Percentiles rank a stretch among this genome's conserved stretches.
These are phyloP conservation scores for Colinus virginianus DNA, from an alignment of 2,113 vertebrate genomes.

Conservation along the genomic window DNA sequence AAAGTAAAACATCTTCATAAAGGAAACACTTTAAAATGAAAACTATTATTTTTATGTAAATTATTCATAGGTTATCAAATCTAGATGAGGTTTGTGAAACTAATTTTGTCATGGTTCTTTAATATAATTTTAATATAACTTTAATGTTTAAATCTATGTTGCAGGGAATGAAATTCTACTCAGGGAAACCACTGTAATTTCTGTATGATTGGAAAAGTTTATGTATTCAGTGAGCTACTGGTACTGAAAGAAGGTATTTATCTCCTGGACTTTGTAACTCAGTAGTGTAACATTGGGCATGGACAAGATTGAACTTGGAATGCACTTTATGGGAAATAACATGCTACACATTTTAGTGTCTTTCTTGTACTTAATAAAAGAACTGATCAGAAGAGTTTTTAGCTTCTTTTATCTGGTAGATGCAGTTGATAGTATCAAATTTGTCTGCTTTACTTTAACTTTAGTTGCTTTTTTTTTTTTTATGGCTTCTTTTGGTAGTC, in stretches of 20 bases:
- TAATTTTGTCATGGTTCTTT: slow-evolving; percentile 56
- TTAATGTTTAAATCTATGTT: slow-evolving; percentile 63
- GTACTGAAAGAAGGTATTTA: not conserved
- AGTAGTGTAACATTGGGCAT: not conserved
- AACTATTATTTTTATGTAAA: slow-evolving; percentile 51
- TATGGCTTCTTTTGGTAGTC: not conserved
- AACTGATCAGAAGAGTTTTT: not conserved
- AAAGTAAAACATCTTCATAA: not conserved
- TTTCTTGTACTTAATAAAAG: not conserved
- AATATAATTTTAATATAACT: slow-evolving; percentile 52
- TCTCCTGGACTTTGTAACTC: not conserved
- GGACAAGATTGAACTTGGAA: not conserved
- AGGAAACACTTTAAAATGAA: slow-evolving; percentile 33
- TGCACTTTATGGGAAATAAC: not conserved
- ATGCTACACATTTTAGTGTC: not conserved
- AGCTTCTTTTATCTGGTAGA: not conserved
- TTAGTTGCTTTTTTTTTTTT: not conserved
- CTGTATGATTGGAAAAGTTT: slow-evolving; percentile 48
- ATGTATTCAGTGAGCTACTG: not conserved
- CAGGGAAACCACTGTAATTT: slow-evolving; percentile 31
- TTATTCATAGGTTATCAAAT: slow-evolving; percentile 59
- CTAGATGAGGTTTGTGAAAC: slow-evolving; percentile 37
- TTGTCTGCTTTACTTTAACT: not conserved
- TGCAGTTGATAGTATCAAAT: not conserved
- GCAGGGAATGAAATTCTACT: slow-evolving; percentile 49